phyloP scores from a whole-genome alignment of 1,140 invertebrate genomes.

The Sarcophaga peregrina region DNA sequence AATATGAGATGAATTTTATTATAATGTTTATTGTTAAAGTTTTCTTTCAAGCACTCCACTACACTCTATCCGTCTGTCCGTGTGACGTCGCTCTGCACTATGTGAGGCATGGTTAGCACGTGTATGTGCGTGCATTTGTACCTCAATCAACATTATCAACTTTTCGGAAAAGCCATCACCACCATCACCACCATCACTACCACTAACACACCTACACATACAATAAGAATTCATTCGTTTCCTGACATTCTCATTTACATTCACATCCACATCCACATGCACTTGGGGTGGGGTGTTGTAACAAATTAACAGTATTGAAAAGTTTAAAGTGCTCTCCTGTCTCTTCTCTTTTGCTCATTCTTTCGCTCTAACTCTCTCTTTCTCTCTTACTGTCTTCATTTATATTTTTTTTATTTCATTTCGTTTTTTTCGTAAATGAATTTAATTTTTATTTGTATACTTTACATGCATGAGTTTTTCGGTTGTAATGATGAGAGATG shows the following conservation, averaged over 20 bases:
- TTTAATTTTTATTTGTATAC: background rate
- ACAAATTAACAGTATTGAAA: conserved; percentile 14
- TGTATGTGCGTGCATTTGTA: background rate
- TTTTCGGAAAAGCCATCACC: background rate
- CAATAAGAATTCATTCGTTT: background rate
- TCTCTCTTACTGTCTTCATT: no score
- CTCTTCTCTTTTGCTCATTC: background rate
- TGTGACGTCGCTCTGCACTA: background rate
- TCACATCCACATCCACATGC: background rate
- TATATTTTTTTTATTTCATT: no score
- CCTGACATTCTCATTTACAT: background rate
- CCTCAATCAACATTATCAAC: conserved; percentile 37
- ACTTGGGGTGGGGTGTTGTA: conserved; percentile 13
- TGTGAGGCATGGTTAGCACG: no score
- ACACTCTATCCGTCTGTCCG: background rate
- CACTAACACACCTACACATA: background rate
- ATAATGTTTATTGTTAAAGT: conserved; percentile 42
- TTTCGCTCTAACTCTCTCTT: no score
- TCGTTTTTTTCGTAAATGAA: background rate
- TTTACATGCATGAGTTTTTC: conserved; percentile 2
- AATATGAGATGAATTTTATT: conserved; percentile 41
- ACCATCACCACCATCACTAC: background rate
- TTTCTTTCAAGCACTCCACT: conserved; percentile 31
- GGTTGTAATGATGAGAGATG: conserved; percentile 10
- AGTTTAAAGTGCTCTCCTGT: conserved; percentile 14